Evolutionary conservation across 2,888 invertebrate genomes (phyloP).

Genomic region (Phortica magna): DNA sequence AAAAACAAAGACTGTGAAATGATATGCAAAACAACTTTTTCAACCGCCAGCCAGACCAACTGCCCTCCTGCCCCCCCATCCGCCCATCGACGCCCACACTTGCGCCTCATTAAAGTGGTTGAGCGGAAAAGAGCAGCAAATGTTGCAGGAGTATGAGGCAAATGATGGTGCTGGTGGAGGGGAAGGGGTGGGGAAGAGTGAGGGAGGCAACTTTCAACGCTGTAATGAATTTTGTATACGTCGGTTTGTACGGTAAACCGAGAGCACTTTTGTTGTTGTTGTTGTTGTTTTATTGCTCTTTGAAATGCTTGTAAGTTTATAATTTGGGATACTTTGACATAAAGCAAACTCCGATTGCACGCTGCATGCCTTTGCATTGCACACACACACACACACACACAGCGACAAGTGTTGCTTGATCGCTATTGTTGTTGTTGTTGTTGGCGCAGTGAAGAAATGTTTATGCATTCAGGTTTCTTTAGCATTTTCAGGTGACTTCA

Average conservation of each 20-base stretch:
- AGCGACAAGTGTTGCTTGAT: constrained; percentile 27
- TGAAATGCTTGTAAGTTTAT: not conserved
- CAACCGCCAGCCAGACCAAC: too few relatives aligned
- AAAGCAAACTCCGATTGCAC: not conserved
- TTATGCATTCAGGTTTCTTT: constrained; percentile 3
- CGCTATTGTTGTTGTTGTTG: not conserved
- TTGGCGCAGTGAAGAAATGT: not conserved
- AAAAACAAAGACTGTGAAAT: not conserved
- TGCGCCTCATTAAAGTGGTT: not conserved
- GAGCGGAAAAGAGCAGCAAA: not conserved
- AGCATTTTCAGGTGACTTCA: not conserved
- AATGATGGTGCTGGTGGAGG: too few relatives aligned
- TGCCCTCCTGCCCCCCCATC: too few relatives aligned
- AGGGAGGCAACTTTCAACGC: too few relatives aligned
- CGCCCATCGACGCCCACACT: too few relatives aligned
- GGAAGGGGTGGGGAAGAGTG: too few relatives aligned
- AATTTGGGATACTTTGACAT: constrained; percentile 12
- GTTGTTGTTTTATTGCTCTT: not conserved
- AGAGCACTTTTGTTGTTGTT: not conserved
- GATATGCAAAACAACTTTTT: constrained; percentile 43
- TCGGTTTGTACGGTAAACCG: too few relatives aligned
- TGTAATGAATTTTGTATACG: too few relatives aligned
- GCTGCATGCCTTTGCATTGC: not conserved
- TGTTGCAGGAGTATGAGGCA: not conserved
- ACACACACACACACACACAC: constrained; percentile 26